Base-by-base conservation (phyloP, 2,888 invertebrate genomes). In the Cataglyphis cursor region DNA sequence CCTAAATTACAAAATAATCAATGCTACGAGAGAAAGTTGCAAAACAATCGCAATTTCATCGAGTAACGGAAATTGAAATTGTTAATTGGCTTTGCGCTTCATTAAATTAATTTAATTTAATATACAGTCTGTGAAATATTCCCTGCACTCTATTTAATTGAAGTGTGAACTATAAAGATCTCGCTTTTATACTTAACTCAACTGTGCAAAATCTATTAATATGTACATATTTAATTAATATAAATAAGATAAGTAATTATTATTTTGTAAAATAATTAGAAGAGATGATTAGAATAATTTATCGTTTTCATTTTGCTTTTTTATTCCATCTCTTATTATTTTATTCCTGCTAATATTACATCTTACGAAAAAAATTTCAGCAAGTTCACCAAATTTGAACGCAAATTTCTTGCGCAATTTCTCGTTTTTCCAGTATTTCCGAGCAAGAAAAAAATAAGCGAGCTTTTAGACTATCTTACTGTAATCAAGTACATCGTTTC, bases 401-500 rank as follows among this genome's bases (percentile, higher is more conserved):
- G n/a, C n/a, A 51, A 51, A 51, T 51, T 51, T 8, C 8, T 8
- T 51, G n/a, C n/a, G 8, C 31, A 35, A 31, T 80, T 72, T 59
- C 0, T 41, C 15, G 8, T 51, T 8, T 51, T n/a, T 6, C 28
- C n/a, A 38, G 21, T 35, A 54, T 41, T 61, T 51, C 51, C 54
- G 15, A 74, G 21, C 0, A 41, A 75, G 3, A 35, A 64, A 72
- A 73, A 81, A 51, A 74, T 75, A 51, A 80, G 51, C 38, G 10
- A 38, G 48, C 51, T 48, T 70, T 74, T 72, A 21, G 44, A 41
- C 15, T 2, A 28, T 9, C 28, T 74, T 65, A 54, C 54, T 4
- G 86, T 80, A 88, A 88, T 88, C 75, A 83, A 74, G 62, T 21
- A 41, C 28, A 10, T 62, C 18, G 21, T 24, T 6, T 8, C 12